Conservation (phyloP, 2,888 invertebrate genomes). For the Vesta saturnalis region DNA sequence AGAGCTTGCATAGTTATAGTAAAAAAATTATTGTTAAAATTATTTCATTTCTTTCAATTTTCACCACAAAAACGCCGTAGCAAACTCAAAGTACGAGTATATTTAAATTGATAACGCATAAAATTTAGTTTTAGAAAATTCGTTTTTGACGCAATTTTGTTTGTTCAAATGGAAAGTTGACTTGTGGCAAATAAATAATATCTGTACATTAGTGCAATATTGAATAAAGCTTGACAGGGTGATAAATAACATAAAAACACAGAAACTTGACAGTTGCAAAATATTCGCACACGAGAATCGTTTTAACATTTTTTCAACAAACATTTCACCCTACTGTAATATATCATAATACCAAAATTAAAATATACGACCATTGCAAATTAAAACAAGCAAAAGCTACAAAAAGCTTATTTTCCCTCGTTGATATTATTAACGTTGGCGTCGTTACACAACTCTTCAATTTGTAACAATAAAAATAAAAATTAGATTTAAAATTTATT, state of each 20-base stretch:
- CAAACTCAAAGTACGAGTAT: too few species aligned
- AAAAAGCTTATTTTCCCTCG: slow-evolving; percentile 34
- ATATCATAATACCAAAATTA: slow-evolving; percentile 32
- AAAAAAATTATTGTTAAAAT: too few species aligned
- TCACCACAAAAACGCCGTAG: too few species aligned
- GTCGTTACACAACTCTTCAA: slow-evolving; percentile 34
- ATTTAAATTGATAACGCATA: too few species aligned
- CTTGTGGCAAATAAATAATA: too few species aligned
- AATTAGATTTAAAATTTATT: slow-evolving; percentile 25
- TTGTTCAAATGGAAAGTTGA: too few species aligned
- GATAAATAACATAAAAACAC: neutral
- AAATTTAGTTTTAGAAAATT: too few species aligned
- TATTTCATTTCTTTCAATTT: too few species aligned
- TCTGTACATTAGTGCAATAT: too few species aligned
- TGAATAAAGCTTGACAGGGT: too few species aligned
- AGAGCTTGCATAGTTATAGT: too few species aligned
- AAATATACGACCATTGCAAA: slow-evolving; percentile 28
- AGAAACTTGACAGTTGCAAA: neutral
- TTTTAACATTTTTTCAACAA: slow-evolving; percentile 23
- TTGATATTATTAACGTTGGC: slow-evolving; percentile 35
- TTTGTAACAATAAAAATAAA: slow-evolving; percentile 35
- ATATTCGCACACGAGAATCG: slow-evolving; percentile 7
- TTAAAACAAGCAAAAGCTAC: slow-evolving; percentile 31
- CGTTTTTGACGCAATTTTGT: too few species aligned
- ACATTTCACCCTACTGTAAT: slow-evolving; percentile 12